Conservation (phyloP, 2,113 vertebrate species). For the Ceyx cyanopectus region DNA sequence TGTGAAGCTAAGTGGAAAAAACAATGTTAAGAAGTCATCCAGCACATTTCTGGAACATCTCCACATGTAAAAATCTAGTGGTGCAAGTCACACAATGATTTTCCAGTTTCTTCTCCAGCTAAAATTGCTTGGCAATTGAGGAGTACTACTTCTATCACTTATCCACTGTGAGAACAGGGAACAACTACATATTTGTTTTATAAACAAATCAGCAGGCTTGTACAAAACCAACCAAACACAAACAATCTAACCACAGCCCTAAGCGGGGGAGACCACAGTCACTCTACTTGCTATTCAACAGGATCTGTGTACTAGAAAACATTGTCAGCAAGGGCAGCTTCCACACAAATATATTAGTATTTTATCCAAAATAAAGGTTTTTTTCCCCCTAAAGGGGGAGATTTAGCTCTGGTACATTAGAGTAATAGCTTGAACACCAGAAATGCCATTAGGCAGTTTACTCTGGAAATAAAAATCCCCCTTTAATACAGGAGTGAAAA, state of each 20-base stretch:
- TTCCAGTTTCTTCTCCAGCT: background rate
- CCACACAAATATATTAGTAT: background rate
- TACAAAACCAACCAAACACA: background rate
- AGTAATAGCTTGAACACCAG: background rate
- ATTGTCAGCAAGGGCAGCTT: background rate
- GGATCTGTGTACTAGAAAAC: background rate
- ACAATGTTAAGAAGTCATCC: background rate
- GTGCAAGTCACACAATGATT: background rate
- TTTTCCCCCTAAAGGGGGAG: background rate
- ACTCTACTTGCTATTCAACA: background rate
- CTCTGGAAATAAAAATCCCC: background rate
- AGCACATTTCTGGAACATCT: background rate
- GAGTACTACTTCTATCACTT: background rate
- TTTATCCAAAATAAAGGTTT: background rate
- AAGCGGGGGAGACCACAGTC: background rate
- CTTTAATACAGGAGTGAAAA: background rate
- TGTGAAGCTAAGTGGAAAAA: background rate
- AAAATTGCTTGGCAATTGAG: background rate
- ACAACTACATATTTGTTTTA: background rate
- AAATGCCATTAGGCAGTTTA: background rate
- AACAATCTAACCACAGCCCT: constrained; percentile 1
- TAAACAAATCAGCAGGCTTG: background rate
- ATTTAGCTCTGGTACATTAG: background rate
- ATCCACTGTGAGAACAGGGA: background rate
- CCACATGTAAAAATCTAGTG: background rate